phyloP scores from a whole-genome alignment of 2,888 invertebrate species.

The Andrena bucephala region DNA sequence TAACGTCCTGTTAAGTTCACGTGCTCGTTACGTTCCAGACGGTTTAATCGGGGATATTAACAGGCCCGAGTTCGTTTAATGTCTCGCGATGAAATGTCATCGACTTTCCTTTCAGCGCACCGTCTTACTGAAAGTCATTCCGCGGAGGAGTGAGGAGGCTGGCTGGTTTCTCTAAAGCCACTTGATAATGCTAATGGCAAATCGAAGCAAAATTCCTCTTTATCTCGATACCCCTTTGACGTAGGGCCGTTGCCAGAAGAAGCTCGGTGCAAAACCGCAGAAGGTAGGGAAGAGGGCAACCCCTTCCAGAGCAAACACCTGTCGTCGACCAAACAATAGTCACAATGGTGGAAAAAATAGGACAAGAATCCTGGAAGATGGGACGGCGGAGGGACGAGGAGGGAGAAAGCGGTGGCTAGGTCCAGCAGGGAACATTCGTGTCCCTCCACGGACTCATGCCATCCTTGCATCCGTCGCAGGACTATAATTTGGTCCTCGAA shows the following conservation, averaged over 20 bases:
- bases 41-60: conserved; percentile 32
- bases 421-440: conserved; percentile 33
- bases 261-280: background rate
- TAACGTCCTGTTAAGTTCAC: background rate
- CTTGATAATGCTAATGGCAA: conserved; percentile 13
- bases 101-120: conserved; percentile 12
- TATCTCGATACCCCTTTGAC: background rate
- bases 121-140: conserved; percentile 31
- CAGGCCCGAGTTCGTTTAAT: conserved; percentile 14
- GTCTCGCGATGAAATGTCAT: conserved; percentile 39
- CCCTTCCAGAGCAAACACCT: conserved; percentile 75
- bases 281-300: background rate
- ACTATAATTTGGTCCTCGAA: conserved; percentile 75
- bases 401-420: conserved; percentile 21
- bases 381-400: conserved; percentile 4
- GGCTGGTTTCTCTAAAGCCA: conserved; percentile 39
- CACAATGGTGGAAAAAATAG: conserved; percentile 5
- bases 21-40: background rate
- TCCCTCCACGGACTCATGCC: conserved; percentile 46
- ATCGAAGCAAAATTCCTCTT: background rate
- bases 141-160: conserved; percentile 37
- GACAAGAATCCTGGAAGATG: background rate
- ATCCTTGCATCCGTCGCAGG: conserved; percentile 60
- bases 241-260: background rate
- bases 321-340: conserved; percentile 76